A percentile compares a stretch with the other conserved stretches of the same genome.
Conservation (phyloP, 2,797 vertebrate genomes). For the Heterohyrax brucei region DNA sequence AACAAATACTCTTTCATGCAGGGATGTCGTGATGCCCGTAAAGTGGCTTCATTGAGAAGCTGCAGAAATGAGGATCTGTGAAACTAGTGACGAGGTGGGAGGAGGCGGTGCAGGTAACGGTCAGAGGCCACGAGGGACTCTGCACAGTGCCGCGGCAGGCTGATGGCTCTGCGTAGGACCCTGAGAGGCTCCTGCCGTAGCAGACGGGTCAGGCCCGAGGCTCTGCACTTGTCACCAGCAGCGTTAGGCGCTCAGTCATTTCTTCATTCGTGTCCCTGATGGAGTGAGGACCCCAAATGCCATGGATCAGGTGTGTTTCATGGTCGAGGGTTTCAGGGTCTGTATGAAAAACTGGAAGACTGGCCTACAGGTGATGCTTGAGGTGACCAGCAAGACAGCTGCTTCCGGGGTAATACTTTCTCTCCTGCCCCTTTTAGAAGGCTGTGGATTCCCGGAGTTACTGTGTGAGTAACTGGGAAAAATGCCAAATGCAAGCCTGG, state of each 20-base stretch:
- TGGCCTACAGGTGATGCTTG: not conserved
- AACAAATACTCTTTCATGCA: conserved; percentile 37
- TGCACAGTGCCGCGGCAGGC: too few relatives aligned
- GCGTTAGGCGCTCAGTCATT: not conserved
- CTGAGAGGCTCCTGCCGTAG: not conserved
- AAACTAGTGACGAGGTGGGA: not conserved
- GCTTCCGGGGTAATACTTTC: not conserved
- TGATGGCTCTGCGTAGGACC: not conserved
- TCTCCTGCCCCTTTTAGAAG: not conserved
- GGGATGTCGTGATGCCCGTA: not conserved
- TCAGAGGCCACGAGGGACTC: not conserved
- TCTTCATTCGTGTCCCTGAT: not conserved
- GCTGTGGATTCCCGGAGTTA: not conserved
- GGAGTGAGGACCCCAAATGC: not conserved
- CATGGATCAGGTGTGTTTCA: not conserved
- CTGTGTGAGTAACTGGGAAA: accelerated
- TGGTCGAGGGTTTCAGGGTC: not conserved
- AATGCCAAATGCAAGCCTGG: not conserved
- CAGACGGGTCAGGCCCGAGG: not conserved
- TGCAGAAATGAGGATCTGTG: not conserved
- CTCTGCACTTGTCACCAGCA: not conserved
- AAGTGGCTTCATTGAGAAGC: conserved; percentile 53
- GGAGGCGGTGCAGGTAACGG: not conserved
- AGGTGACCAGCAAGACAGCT: not conserved
- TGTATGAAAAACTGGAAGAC: not conserved